Conservation (phyloP, 1,140 invertebrate species). For the Octopus bimaculoides region DNA sequence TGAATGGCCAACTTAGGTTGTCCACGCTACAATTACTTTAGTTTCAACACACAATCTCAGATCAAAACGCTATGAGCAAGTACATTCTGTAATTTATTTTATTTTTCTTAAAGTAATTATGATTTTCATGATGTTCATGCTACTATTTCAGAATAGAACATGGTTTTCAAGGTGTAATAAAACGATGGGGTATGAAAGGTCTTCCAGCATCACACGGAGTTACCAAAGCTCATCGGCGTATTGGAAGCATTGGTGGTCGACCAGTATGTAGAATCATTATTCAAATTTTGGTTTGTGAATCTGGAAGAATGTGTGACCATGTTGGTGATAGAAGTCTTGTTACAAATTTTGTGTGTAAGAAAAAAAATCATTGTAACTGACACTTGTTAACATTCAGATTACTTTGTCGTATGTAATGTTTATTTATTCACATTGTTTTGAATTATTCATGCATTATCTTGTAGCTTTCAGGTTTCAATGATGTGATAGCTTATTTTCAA, state of each 20-base stretch:
- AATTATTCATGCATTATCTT: too few species aligned
- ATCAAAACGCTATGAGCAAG: constrained; percentile 68
- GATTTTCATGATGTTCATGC: not conserved
- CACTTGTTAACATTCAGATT: too few species aligned
- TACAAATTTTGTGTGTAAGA: too few species aligned
- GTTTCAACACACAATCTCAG: too few species aligned
- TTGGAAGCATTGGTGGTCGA: constrained; percentile 78
- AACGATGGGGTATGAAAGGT: constrained; percentile 92
- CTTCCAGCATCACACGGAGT: constrained; percentile 85
- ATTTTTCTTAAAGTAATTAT: not conserved
- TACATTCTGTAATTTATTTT: constrained; percentile 85
- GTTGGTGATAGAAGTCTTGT: not conserved
- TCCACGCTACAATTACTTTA: too few species aligned
- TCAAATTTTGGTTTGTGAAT: not conserved
- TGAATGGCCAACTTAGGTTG: too few species aligned
- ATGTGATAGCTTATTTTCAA: too few species aligned
- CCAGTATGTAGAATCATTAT: constrained; percentile 36
- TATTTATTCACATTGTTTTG: too few species aligned
- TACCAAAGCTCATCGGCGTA: constrained; percentile 91
- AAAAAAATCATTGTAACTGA: too few species aligned
- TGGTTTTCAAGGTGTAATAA: constrained; percentile 99
- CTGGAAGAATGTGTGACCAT: too few species aligned
- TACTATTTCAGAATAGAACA: constrained; percentile 66
- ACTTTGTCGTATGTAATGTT: too few species aligned
- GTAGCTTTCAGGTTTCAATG: too few species aligned